phyloP scores from a whole-genome alignment of 1,140 invertebrate species.

The Nymphalis io region DNA sequence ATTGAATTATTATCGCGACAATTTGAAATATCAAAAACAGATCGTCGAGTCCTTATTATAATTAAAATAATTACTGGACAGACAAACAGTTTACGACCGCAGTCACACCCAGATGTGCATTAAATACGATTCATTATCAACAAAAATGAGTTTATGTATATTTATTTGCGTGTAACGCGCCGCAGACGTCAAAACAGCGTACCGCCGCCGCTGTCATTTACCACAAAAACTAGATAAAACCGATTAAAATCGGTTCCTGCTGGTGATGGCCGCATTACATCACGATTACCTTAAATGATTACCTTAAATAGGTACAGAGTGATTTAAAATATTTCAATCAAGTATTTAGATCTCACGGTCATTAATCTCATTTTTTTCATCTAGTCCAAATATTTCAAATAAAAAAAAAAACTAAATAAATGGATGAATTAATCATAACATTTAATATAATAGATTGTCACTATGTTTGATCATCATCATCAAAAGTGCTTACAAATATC shows the following conservation, averaged over 20 bases:
- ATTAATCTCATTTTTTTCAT: too few species aligned
- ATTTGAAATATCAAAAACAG: conserved; percentile 67
- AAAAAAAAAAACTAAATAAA: too few species aligned
- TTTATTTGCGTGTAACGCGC: conserved; percentile 49
- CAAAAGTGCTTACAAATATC: too few species aligned
- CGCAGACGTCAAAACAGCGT: conserved; percentile 66
- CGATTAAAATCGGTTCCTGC: conserved; percentile 48
- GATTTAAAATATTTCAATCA: too few species aligned
- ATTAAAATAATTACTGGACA: conserved; percentile 73
- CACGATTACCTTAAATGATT: background rate
- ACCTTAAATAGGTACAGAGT: background rate
- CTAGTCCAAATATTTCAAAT: too few species aligned
- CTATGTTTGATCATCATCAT: too few species aligned
- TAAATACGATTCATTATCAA: conserved; percentile 72
- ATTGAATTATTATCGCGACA: conserved; percentile 44
- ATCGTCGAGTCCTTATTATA: conserved; percentile 60
- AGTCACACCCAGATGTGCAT: conserved; percentile 73
- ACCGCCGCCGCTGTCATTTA: conserved; percentile 52
- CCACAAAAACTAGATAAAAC: conserved; percentile 75
- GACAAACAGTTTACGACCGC: conserved; percentile 70
- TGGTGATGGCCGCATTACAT: conserved; percentile 29
- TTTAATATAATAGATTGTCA: too few species aligned
- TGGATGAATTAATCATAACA: too few species aligned
- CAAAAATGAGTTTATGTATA: conserved; percentile 77
- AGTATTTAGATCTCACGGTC: too few species aligned